Conservation (phyloP, 2,797 vertebrate species). For the Synanceia verrucosa region DNA sequence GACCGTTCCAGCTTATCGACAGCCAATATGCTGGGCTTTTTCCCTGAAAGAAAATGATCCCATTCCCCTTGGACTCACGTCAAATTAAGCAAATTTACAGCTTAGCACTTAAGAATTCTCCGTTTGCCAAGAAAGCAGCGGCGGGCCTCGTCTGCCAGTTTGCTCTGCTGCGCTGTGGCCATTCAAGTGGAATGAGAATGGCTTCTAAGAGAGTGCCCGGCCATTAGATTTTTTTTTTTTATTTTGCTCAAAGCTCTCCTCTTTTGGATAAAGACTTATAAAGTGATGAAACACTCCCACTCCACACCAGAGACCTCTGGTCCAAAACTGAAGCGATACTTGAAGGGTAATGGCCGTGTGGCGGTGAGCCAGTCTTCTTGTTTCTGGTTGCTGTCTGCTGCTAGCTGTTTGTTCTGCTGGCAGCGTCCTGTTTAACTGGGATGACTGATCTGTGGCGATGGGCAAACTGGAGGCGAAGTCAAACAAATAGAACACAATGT, state of each 20-base stretch:
- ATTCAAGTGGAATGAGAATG: conserved; percentile 72
- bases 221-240: conserved; percentile 46
- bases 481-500: conserved; percentile 81
- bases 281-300: conserved; percentile 69
- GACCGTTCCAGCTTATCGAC: conserved; percentile 79
- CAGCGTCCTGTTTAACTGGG: conserved; percentile 69
- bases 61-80: conserved; percentile 80
- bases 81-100: conserved; percentile 88
- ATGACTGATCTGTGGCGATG: conserved; percentile 67
- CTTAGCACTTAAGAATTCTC: conserved; percentile 84
- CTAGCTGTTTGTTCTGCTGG: conserved; percentile 75
- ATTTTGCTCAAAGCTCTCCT: conserved; percentile 62
- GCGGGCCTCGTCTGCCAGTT: conserved; percentile 66
- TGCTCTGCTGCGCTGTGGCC: conserved; percentile 54
- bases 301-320: conserved; percentile 68
- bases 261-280: conserved; percentile 69
- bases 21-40: conserved; percentile 80
- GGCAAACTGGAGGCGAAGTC: conserved; percentile 73
- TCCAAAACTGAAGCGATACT: conserved; percentile 73
- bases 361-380: conserved; percentile 67
- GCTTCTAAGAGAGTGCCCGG: conserved; percentile 48
- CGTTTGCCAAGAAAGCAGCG: conserved; percentile 82
- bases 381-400: conserved; percentile 81
- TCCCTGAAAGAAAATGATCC: conserved; percentile 79
- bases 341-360: conserved; percentile 76